phyloP scores from a whole-genome alignment of 2,888 invertebrate genomes.

The Coleophora deauratella region DNA sequence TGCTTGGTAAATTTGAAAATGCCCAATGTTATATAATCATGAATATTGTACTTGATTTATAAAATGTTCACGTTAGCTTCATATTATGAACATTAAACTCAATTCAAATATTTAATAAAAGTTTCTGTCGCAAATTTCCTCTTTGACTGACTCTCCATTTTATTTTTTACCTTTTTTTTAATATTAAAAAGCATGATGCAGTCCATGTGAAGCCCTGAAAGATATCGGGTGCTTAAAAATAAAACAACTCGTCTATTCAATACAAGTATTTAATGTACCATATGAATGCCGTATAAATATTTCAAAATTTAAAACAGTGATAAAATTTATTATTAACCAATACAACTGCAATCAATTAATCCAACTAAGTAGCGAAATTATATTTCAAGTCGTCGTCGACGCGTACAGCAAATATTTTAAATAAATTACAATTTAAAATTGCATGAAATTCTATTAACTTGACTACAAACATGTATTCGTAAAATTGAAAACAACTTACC shows the following conservation, averaged over 20 bases:
- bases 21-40: too few relatives aligned
- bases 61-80: too few relatives aligned
- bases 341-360: conserved; percentile 63
- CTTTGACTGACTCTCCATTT: too few relatives aligned
- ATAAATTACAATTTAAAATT: conserved; percentile 33
- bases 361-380: conserved; percentile 56
- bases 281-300: conserved; percentile 74
- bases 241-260: conserved; percentile 50
- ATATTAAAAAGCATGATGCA: too few relatives aligned
- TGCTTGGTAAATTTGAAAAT: too few relatives aligned
- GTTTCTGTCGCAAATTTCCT: too few relatives aligned
- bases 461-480: conserved; percentile 25
- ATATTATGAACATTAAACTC: too few relatives aligned
- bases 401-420: conserved; percentile 32
- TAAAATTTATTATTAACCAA: conserved; percentile 72
- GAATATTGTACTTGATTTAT: too few relatives aligned
- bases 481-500: conserved; percentile 31
- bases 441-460: conserved; percentile 21
- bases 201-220: too few relatives aligned
- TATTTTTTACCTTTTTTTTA: too few relatives aligned
- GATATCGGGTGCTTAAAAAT: conserved; percentile 22
- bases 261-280: conserved; percentile 73
- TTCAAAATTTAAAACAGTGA: conserved; percentile 75
- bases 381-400: conserved; percentile 32
- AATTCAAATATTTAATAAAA: too few relatives aligned